Percentiles rank a stretch among this genome's conserved stretches.
Conservation (phyloP, 2,113 vertebrate genomes). For the Dromaius novaehollandiae region DNA sequence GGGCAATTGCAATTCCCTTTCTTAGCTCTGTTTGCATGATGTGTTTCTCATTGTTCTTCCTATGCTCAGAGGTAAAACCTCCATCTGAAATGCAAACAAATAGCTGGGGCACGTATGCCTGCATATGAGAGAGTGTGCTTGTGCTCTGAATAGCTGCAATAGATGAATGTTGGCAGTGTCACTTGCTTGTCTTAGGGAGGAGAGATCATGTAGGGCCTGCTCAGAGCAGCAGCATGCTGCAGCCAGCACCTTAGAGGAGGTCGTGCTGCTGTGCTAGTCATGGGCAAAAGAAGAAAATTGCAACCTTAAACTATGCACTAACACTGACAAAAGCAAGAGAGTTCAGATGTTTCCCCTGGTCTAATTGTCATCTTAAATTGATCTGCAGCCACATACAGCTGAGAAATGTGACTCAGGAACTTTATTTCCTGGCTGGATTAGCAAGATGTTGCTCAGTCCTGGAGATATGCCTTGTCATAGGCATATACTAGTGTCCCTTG, state of each 20-base stretch:
- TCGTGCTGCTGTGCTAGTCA: neutral
- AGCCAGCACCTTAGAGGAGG: neutral
- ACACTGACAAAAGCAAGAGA: neutral
- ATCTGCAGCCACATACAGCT: neutral
- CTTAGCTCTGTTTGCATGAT: neutral
- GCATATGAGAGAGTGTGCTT: neutral
- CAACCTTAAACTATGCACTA: neutral
- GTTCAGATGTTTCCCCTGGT: neutral
- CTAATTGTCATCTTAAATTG: neutral
- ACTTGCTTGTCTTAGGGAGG: neutral
- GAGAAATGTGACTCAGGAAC: neutral
- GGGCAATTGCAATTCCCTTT: neutral
- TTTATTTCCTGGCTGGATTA: neutral
- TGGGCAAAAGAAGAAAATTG: neutral
- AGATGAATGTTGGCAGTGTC: rapidly evolving
- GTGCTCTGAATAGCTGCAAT: neutral
- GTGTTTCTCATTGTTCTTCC: neutral
- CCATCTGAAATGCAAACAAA: neutral
- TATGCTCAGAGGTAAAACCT: neutral
- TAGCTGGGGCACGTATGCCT: neutral
- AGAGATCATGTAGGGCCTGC: neutral
- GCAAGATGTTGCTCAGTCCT: neutral
- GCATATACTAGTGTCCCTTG: neutral
- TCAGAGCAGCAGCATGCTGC: neutral
- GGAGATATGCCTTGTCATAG: neutral